Base-by-base conservation (phyloP, 2,888 invertebrate genomes). In the Microctonus brassicae region DNA sequence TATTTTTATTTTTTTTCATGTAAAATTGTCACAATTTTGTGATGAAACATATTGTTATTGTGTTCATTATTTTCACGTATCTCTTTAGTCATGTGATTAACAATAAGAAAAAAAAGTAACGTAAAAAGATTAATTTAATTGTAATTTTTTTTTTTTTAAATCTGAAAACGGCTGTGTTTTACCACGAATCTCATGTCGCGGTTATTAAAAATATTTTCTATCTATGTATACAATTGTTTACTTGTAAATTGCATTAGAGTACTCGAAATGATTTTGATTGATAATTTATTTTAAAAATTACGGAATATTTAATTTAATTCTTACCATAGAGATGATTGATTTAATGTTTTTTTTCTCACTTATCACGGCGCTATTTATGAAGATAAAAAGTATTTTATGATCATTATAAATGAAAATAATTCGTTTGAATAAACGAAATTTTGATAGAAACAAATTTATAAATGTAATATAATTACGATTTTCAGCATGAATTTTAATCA, bases 101-200 rank as follows among this genome's bases (percentile, higher is more conserved):
- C 47, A 47, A 47, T 47, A 0, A 1, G 7, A 47, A 3, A 47
- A 20, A 7, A 47, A 47, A 17, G 17, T 6, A 47, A 17, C 17
- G 17, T 7, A 17, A 9, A 17, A n/a, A 17, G n/a, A 47, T 4
- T 47, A 20, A 7, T 6, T n/a, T 47, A 17, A 5, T 29, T 29
- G 7, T 29, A 17, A 47, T 20, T 6, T 47, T 26, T 20, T 6
- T 47, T 26, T 62, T 4, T 42, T n/a, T 29, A 29, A 22, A 13
- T 62, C 26, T 26, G 6, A 39, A 24, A 62, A 75, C 72, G 75
- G 75, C 75, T 74, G 76, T 74, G 76, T 74, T 70, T 73, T 76
- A 72, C 71, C 71, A 72, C 69, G 74, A 74, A 74, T 75, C 74
- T 76, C 76, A 71, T 73, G 66, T 74, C 67, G 71, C 74, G 70